Percentiles rank a stretch among this genome's conserved stretches.
Conservation (phyloP, 2,797 vertebrate species). For the Lagocephalus sceleratus region DNA sequence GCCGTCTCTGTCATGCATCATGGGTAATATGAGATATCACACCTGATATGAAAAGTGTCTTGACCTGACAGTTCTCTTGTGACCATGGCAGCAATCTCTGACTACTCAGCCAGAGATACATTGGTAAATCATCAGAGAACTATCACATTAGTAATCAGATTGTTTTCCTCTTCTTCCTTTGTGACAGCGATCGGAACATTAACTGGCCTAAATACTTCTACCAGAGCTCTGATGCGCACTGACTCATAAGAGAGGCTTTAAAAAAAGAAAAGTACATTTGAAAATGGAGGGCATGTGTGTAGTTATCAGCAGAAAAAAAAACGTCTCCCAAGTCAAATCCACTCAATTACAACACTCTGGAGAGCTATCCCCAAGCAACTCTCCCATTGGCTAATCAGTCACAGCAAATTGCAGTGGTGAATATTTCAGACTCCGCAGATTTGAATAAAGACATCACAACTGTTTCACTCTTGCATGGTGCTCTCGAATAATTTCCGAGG, state of each 20-base stretch:
- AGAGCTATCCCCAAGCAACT: conserved; percentile 64
- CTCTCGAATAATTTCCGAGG: conserved; percentile 39
- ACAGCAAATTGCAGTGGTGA: conserved; percentile 62
- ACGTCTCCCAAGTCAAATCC: conserved; percentile 59
- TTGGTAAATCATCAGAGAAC: conserved; percentile 35
- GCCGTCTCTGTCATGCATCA: background rate
- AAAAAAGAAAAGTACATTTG: conserved; percentile 57
- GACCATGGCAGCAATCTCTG: conserved; percentile 40
- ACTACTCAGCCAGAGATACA: conserved; percentile 31
- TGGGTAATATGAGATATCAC: conserved; percentile 20
- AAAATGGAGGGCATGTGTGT: conserved; percentile 38
- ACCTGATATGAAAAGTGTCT: conserved; percentile 44
- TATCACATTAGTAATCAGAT: conserved; percentile 37
- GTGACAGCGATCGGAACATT: conserved; percentile 19
- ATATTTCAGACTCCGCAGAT: conserved; percentile 67
- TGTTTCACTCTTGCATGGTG: conserved; percentile 47
- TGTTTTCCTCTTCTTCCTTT: conserved; percentile 6
- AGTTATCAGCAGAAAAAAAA: conserved; percentile 55
- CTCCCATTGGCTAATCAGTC: conserved; percentile 67
- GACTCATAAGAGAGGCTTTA: conserved; percentile 29
- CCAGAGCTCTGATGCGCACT: conserved; percentile 35
- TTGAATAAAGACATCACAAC: conserved; percentile 68
- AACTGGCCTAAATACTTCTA: conserved; percentile 49
- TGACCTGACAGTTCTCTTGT: conserved; percentile 56
- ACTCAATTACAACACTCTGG: conserved; percentile 66